Percentiles rank a stretch among this genome's conserved stretches.
phyloP scores from a whole-genome alignment of 2,113 vertebrate species.

The Calypte anna region DNA sequence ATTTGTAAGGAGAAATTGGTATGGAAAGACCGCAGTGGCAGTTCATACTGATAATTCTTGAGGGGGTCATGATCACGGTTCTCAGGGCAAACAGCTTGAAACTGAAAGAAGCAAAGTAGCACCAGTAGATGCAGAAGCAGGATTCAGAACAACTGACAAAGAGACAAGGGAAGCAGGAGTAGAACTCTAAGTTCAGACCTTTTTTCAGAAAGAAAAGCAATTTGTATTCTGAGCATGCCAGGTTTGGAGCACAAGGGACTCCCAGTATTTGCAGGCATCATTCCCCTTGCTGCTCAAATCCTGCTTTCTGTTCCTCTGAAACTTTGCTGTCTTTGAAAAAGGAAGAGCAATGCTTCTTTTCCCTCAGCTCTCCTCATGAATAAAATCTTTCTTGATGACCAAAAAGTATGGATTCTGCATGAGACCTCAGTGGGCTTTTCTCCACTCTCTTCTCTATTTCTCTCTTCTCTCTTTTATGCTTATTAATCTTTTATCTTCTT shows the following conservation, averaged over 20 bases:
- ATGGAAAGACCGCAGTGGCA: background rate
- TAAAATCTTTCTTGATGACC: background rate
- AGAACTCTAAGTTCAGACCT: background rate
- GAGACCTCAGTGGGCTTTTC: background rate
- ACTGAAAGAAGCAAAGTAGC: background rate
- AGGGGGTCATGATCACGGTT: background rate
- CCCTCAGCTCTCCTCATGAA: background rate
- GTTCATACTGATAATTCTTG: background rate
- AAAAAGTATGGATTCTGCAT: background rate
- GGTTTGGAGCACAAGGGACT: background rate
- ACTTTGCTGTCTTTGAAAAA: background rate
- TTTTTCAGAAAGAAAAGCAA: background rate
- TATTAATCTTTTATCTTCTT: background rate
- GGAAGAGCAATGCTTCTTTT: background rate
- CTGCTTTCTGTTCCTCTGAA: background rate
- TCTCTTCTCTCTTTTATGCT: background rate
- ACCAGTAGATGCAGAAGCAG: background rate
- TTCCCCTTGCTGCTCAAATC: background rate
- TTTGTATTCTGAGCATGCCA: background rate
- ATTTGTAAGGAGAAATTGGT: background rate
- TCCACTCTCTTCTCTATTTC: background rate
- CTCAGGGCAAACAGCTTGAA: background rate
- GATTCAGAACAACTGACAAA: background rate
- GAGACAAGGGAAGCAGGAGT: background rate
- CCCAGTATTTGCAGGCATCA: background rate